phyloP scores from a whole-genome alignment of 2,888 invertebrate genomes.

The Dimorphilus gyrociliatus region DNA sequence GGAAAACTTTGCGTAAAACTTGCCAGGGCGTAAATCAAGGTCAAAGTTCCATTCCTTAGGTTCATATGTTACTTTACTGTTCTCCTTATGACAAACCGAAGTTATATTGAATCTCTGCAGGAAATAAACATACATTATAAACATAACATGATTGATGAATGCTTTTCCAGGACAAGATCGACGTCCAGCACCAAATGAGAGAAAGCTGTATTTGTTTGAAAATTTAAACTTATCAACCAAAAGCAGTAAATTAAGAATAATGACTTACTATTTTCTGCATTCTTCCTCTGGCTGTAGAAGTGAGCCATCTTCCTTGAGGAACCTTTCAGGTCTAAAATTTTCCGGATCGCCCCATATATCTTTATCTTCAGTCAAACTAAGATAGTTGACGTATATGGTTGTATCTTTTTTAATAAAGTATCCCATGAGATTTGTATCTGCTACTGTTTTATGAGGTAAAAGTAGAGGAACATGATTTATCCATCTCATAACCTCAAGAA shows the following conservation, averaged over 20 bases:
- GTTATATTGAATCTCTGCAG: slow-evolving; percentile 21
- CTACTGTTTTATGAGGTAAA: slow-evolving; percentile 24
- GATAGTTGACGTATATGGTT: slow-evolving; percentile 21
- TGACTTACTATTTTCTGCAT: too few species aligned
- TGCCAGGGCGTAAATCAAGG: too few species aligned
- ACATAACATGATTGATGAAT: slow-evolving; percentile 21
- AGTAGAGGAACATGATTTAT: slow-evolving; percentile 23
- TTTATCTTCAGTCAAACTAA: slow-evolving; percentile 20
- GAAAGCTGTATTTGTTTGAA: too few species aligned
- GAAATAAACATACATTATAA: slow-evolving; percentile 20
- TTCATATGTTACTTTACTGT: too few species aligned
- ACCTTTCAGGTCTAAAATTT: slow-evolving; percentile 18
- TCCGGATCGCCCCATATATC: slow-evolving; percentile 19
- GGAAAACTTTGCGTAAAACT: too few species aligned
- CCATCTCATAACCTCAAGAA: slow-evolving; percentile 19
- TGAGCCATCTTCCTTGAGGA: slow-evolving; percentile 9
- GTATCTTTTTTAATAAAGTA: slow-evolving; percentile 16
- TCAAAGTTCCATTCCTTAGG: too few species aligned
- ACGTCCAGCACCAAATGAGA: slow-evolving; percentile 21
- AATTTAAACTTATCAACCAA: too few species aligned
- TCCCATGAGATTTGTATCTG: slow-evolving; percentile 11
- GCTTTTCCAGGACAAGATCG: slow-evolving; percentile 25
- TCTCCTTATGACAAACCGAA: too few species aligned
- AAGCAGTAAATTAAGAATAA: too few species aligned
- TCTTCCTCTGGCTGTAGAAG: neutral